phyloP scores from a whole-genome alignment of 2,888 invertebrate species.

The Nephrotoma flavescens region DNA sequence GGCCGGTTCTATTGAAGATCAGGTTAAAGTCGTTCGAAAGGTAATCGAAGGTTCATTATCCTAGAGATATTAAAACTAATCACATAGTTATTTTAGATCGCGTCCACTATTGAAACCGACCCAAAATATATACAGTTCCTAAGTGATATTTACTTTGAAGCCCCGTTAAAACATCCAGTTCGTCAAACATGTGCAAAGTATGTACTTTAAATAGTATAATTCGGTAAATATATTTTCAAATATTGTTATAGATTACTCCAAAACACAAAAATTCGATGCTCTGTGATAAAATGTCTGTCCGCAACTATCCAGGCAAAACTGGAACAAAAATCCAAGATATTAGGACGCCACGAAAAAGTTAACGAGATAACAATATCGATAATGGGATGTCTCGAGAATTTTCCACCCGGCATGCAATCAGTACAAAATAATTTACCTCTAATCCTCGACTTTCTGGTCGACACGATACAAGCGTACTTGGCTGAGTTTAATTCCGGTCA shows the following conservation, averaged over 20 bases:
- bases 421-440: slow-evolving; percentile 17
- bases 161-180: slow-evolving; percentile 29
- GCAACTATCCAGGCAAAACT: neutral
- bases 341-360: neutral
- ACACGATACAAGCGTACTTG: slow-evolving; percentile 20
- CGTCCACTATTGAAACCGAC: neutral
- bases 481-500: slow-evolving; percentile 19
- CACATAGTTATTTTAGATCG: slow-evolving; percentile 12
- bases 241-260: slow-evolving; percentile 4
- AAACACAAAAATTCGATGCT: neutral
- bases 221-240: neutral
- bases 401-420: slow-evolving; percentile 21
- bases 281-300: neutral
- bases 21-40: slow-evolving; percentile 20
- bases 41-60: slow-evolving; percentile 9
- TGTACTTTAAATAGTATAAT: slow-evolving; percentile 9
- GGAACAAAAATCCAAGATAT: neutral
- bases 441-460: slow-evolving; percentile 20
- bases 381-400: slow-evolving; percentile 27
- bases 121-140: slow-evolving; percentile 20
- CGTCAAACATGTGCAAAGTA: slow-evolving; percentile 29
- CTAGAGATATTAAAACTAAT: neutral
- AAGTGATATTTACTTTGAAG: slow-evolving; percentile 24
- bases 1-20: slow-evolving; percentile 19
- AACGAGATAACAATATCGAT: slow-evolving; percentile 13